Conservation (phyloP, 2,113 vertebrate species). For the Nycticryphes semicollaris region DNA sequence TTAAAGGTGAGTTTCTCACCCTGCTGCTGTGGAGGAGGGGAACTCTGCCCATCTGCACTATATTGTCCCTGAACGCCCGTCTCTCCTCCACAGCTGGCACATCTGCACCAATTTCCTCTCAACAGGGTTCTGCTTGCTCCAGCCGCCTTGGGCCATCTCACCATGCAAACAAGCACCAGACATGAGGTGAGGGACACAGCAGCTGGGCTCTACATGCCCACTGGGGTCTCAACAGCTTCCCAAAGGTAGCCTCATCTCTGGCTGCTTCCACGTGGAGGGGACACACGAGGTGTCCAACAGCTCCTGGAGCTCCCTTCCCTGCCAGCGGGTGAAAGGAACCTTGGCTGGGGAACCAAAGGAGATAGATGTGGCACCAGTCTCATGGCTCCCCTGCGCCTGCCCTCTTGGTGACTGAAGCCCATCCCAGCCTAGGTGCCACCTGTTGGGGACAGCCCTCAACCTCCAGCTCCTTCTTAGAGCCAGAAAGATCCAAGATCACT, state of each 20-base stretch:
- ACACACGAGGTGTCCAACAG: fast-evolving
- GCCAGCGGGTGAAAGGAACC: fast-evolving
- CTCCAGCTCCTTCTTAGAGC: fast-evolving
- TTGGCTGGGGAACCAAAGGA: neutral
- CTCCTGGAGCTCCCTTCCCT: neutral
- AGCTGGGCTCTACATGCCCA: neutral
- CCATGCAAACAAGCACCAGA: neutral
- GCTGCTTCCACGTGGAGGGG: fast-evolving
- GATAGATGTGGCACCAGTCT: neutral
- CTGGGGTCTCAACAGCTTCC: fast-evolving
- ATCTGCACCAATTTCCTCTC: neutral
- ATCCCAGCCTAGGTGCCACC: neutral
- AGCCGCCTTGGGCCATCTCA: neutral
- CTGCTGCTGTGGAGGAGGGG: neutral
- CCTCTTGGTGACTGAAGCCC: neutral
- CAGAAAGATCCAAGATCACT: neutral
- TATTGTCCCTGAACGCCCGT: fast-evolving
- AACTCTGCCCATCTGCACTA: neutral
- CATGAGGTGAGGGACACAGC: neutral
- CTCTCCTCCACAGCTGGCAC: neutral
- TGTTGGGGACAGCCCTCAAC: neutral
- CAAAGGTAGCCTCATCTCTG: neutral
- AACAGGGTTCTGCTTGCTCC: fast-evolving
- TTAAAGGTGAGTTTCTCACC: neutral
- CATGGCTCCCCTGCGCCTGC: fast-evolving